Conservation (phyloP, 2,888 invertebrate species). For the Papilio demoleus region DNA sequence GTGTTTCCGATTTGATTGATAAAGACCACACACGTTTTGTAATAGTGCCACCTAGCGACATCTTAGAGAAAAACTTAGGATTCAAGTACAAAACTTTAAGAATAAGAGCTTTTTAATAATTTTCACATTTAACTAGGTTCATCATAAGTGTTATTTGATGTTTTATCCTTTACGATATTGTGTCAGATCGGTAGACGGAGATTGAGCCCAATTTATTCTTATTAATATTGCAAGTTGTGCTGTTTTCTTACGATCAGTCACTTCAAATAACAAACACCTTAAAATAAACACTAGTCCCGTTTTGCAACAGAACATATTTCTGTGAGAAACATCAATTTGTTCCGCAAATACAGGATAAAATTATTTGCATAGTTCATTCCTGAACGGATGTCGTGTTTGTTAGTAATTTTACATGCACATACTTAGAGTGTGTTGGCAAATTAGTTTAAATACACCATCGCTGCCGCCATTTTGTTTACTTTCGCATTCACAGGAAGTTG, state of each 20-base stretch:
- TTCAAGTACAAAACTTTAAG: too few relatives aligned
- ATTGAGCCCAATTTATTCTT: too few relatives aligned
- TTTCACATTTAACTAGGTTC: too few relatives aligned
- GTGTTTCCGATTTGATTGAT: constrained; percentile 24
- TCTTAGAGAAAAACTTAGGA: not conserved
- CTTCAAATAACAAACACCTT: constrained; percentile 10
- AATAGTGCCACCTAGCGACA: constrained; percentile 25
- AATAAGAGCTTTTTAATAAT: too few relatives aligned
- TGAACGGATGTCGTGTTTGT: constrained; percentile 35
- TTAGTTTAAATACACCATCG: constrained; percentile 4
- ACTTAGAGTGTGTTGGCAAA: constrained; percentile 28
- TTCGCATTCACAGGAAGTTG: constrained; percentile 25
- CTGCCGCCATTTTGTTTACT: constrained; percentile 26
- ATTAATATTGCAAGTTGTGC: too few relatives aligned
- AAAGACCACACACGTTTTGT: constrained; percentile 24
- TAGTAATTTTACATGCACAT: constrained; percentile 23
- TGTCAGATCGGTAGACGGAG: too few relatives aligned
- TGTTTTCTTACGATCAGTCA: too few relatives aligned
- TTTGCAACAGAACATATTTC: constrained; percentile 19
- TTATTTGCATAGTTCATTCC: constrained; percentile 31
- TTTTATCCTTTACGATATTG: too few relatives aligned
- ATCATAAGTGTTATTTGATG: too few relatives aligned
- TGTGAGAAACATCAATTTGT: constrained; percentile 34
- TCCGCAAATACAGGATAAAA: constrained; percentile 10
- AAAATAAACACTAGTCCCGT: not conserved